phyloP scores from a whole-genome alignment of 2,888 invertebrate genomes.

The Ichneumoninae sp. region DNA sequence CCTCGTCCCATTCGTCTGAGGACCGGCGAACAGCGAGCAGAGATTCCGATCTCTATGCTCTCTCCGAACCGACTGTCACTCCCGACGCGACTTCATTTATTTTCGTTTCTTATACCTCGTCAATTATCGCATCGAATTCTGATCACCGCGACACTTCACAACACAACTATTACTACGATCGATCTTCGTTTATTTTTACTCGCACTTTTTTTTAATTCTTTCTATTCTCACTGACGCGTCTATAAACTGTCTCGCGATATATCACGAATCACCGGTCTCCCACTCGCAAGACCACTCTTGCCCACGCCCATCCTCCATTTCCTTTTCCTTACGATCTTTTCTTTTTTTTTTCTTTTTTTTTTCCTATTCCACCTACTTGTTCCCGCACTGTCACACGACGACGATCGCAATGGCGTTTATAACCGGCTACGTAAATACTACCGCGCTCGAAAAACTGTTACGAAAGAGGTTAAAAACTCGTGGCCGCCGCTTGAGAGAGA shows the following conservation, averaged over 20 bases:
- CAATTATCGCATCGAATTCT: background rate
- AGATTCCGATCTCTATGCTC: conserved; percentile 35
- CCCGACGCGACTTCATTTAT: background rate
- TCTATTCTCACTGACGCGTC: background rate
- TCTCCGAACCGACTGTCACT: conserved; percentile 34
- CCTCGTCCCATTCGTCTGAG: conserved; percentile 57
- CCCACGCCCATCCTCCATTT: conserved; percentile 55
- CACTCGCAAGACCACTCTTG: conserved; percentile 24
- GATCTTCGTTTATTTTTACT: background rate
- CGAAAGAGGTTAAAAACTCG: conserved; percentile 29
- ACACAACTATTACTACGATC: conserved; percentile 26
- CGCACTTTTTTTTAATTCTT: background rate
- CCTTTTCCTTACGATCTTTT: conserved; percentile 18
- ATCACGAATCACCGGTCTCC: conserved; percentile 10
- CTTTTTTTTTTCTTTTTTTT: conserved; percentile 8
- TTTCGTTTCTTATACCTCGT: background rate
- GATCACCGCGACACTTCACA: conserved; percentile 38
- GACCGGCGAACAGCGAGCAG: conserved; percentile 40
- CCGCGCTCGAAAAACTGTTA: conserved; percentile 15
- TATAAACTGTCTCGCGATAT: conserved; percentile 29
- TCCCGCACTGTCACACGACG: conserved; percentile 29
- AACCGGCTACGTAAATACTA: conserved; percentile 15
- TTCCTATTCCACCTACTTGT: background rate
- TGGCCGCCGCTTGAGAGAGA: conserved; percentile 60
- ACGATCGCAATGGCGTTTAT: background rate